Evolutionary conservation across 1,140 invertebrate genomes (phyloP), one percentile per base, ranked within the genome.

Genomic region (Eubasilissa regina): DNA sequence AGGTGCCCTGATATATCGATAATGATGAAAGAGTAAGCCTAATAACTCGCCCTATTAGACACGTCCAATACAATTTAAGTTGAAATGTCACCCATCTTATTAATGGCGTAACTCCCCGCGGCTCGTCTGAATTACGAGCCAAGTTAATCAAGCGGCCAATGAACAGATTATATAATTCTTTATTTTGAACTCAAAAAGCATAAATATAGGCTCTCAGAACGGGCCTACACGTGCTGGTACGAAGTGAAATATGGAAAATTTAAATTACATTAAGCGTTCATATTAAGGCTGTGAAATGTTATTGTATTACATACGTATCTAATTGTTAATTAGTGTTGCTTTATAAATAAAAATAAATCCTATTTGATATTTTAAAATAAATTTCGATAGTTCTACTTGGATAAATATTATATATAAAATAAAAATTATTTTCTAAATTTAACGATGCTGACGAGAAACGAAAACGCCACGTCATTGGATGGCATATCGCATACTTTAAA

Each of bases 21-120:
- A 70, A 70, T 51, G 66, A 70, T 53, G 66, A 70, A 70, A 51
- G 66, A 70, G 47, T 53, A 48, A 47, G 53, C n/a, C 25, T 51
- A 73, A 74, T 74, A 74, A 56, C 70, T 74, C 70, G 70, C 70
- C 53, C 70, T 74, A 74, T 74, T 74, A 74, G 70, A 55, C 44
- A 12, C 70, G 51, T 74, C 70, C 70, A 74, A 74, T 74, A 74
- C 70, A 74, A 74, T 74, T 74, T 74, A 74, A 74, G 70, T 74
- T 58, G 70, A 74, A 74, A 74, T 74, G 70, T 74, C 70, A 74
- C 70, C 25, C 48, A 74, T 56, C 70, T 74, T 56, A 74, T 74
- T 74, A 74, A 74, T 74, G 53, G 70, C 53, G 35, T 44, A 74
- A 47, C 70, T 55, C 70, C 70, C 70, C 70, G 70, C 70, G 51